phyloP scores from a whole-genome alignment of 2,797 vertebrate species.

The Lacerta agilis region DNA sequence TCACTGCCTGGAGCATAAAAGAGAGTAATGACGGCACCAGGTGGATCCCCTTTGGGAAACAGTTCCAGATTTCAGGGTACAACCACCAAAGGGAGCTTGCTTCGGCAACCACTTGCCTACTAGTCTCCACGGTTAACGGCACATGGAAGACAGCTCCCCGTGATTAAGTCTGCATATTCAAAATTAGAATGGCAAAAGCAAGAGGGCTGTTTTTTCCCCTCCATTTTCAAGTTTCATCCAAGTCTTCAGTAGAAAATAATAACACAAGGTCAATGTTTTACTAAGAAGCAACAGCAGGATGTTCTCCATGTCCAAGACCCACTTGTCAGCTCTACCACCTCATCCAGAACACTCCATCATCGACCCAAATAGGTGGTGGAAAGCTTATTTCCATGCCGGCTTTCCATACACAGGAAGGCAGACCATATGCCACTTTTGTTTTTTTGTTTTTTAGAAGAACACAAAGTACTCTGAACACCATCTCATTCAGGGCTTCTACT shows the following conservation, averaged over 20 bases:
- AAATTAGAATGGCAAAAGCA: too few relatives aligned
- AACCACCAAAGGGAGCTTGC: neutral
- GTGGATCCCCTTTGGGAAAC: too few relatives aligned
- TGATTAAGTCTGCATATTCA: neutral
- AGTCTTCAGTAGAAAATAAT: neutral
- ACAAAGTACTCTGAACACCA: neutral
- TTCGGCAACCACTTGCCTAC: neutral
- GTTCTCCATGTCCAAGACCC: neutral
- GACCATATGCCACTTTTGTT: constrained; percentile 9
- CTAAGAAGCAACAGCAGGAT: neutral
- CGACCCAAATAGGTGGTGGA: neutral
- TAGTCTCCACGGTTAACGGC: too few relatives aligned
- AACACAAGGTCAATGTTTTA: neutral
- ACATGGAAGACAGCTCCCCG: neutral
- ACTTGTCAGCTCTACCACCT: neutral
- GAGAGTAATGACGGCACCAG: neutral
- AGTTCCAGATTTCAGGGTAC: neutral
- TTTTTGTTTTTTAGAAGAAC: neutral
- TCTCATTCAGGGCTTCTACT: neutral
- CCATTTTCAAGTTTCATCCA: neutral
- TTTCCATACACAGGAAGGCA: neutral
- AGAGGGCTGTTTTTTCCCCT: too few relatives aligned
- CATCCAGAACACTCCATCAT: neutral
- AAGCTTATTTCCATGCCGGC: neutral
- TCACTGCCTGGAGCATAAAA: neutral